Conservation (phyloP, 1,140 invertebrate species). For the Apis laboriosa region DNA sequence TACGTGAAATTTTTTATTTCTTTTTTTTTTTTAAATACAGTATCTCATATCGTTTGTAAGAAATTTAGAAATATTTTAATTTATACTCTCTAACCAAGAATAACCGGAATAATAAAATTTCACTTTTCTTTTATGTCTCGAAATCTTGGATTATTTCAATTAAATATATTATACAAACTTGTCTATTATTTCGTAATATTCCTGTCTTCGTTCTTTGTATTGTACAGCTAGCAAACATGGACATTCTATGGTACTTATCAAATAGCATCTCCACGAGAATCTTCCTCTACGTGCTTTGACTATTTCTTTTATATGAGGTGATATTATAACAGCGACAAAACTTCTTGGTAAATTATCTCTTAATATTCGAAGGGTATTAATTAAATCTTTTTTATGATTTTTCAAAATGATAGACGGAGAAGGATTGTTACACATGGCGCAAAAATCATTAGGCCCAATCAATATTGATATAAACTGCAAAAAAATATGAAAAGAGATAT, state of each 20-base stretch:
- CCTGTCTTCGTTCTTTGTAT: conserved; percentile 50
- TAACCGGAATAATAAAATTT: no score
- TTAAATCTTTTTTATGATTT: conserved; percentile 80
- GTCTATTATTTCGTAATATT: conserved; percentile 73
- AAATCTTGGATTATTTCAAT: no score
- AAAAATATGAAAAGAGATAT: background rate
- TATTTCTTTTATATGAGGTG: conserved; percentile 76
- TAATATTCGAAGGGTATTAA: conserved; percentile 81
- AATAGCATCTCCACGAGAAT: conserved; percentile 70
- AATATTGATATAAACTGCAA: conserved; percentile 85
- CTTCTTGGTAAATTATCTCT: conserved; percentile 84
- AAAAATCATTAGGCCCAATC: conserved; percentile 88
- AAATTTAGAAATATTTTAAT: no score
- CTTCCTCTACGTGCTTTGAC: conserved; percentile 63
- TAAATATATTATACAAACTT: no score
- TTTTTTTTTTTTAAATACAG: no score
- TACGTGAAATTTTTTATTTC: no score
- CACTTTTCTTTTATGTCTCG: no score
- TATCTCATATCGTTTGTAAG: no score
- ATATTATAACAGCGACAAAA: conserved; percentile 83
- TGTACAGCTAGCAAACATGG: conserved; percentile 80
- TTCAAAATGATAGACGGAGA: conserved; percentile 71
- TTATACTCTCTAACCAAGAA: no score
- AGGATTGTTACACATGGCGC: conserved; percentile 79
- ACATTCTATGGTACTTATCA: conserved; percentile 78